Conservation (phyloP, 2,113 vertebrate genomes). For the Corapipo altera region DNA sequence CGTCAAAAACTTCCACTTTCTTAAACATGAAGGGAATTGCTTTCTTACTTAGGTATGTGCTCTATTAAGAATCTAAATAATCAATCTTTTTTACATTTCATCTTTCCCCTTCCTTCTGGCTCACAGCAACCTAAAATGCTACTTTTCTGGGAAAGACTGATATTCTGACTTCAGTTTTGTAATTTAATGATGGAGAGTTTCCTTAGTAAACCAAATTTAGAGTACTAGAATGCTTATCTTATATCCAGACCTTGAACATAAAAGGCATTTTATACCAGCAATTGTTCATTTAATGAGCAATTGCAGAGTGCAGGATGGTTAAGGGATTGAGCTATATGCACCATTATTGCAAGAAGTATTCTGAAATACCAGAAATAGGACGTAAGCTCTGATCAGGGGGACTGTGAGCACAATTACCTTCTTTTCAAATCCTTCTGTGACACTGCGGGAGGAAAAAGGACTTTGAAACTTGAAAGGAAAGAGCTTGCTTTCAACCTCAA, state of each 20-base stretch:
- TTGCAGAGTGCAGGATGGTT: conserved; percentile 85
- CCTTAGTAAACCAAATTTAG: conserved; percentile 89
- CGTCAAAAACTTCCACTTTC: conserved; percentile 17
- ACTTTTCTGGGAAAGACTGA: conserved; percentile 79
- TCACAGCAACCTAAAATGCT: conserved; percentile 66
- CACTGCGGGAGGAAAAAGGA: conserved; percentile 99
- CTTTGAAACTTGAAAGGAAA: conserved; percentile 99
- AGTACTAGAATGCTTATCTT: conserved; percentile 89
- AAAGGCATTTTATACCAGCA: conserved; percentile 89
- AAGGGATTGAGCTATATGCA: conserved; percentile 92
- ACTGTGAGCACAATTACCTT: conserved; percentile 99
- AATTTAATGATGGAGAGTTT: conserved; percentile 86
- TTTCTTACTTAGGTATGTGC: conserved; percentile 54
- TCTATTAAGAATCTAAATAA: conserved; percentile 43
- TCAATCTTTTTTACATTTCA: not conserved
- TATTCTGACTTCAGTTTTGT: conserved; percentile 82
- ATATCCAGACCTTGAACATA: conserved; percentile 90
- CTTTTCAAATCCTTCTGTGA: conserved; percentile 99
- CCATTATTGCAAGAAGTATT: conserved; percentile 97
- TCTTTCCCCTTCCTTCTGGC: conserved; percentile 23
- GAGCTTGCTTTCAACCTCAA: conserved; percentile 99
- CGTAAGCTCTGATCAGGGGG: conserved; percentile 99
- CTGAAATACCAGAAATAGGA: conserved; percentile 99
- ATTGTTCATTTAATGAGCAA: conserved; percentile 96
- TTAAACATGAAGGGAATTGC: conserved; percentile 7